Evolutionary conservation across 2,797 vertebrate species (phyloP).

Genomic region (Nasua narica): DNA sequence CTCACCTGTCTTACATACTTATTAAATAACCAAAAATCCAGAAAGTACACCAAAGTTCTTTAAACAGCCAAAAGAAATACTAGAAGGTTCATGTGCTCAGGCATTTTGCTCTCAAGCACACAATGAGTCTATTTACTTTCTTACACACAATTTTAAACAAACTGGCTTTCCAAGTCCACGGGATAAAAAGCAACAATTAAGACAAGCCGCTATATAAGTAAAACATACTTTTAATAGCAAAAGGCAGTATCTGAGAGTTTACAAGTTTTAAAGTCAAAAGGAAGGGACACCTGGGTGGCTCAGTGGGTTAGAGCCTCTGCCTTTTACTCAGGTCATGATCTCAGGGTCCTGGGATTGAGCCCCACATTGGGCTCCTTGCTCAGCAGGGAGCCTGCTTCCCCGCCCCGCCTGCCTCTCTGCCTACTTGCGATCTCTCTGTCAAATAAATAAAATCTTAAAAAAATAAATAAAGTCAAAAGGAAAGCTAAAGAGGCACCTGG

Average conservation of each 20-base stretch:
- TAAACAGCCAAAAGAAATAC: background rate
- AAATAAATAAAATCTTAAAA: too few relatives aligned
- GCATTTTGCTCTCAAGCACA: background rate
- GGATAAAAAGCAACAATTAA: slow-evolving; percentile 17
- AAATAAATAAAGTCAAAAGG: too few relatives aligned
- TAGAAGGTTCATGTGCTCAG: background rate
- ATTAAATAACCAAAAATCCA: background rate
- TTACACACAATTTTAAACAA: background rate
- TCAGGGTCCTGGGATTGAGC: too few relatives aligned
- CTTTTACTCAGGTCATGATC: too few relatives aligned
- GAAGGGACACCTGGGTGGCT: background rate
- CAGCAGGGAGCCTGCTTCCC: too few relatives aligned
- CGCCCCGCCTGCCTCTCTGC: too few relatives aligned
- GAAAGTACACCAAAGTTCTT: background rate
- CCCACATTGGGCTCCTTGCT: too few relatives aligned
- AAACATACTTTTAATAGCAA: background rate
- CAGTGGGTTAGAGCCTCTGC: too few relatives aligned
- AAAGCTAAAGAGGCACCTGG: background rate
- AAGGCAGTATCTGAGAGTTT: background rate
- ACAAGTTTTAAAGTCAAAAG: background rate
- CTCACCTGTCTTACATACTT: background rate
- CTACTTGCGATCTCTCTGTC: too few relatives aligned
- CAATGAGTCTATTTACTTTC: background rate
- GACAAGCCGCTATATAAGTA: background rate
- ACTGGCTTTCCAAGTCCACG: background rate